A percentile compares a stretch with the other conserved stretches of the same genome.
Evolutionary conservation across 2,888 invertebrate species (phyloP).

Genomic region (Yponomeuta plumbellus): DNA sequence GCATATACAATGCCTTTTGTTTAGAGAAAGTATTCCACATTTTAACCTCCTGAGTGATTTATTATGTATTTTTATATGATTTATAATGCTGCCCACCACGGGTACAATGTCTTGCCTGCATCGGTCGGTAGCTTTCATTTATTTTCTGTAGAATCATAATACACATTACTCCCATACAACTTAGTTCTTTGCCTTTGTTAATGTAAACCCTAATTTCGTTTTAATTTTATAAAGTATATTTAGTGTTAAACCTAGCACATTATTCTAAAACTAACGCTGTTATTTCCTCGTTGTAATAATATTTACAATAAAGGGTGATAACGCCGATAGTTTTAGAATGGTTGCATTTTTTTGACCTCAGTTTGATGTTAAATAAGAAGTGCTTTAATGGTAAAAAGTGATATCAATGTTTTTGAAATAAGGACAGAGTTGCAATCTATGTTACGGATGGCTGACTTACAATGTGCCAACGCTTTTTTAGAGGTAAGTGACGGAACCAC

Average conservation of each 20-base stretch:
- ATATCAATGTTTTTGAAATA: constrained; percentile 27
- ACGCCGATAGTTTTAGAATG: background rate
- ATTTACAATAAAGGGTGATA: no score
- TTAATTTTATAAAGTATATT: background rate
- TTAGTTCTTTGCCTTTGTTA: background rate
- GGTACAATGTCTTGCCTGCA: constrained; percentile 17
- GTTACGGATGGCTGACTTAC: constrained; percentile 46
- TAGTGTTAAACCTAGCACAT: background rate
- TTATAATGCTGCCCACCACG: constrained; percentile 51
- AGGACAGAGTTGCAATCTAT: constrained; percentile 21
- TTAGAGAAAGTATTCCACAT: constrained; percentile 76
- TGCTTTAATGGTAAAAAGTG: constrained; percentile 11
- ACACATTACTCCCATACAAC: no score
- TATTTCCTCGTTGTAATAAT: no score
- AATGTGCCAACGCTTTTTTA: constrained; percentile 49
- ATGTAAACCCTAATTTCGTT: background rate
- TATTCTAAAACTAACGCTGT: no score
- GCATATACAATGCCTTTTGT: constrained; percentile 75
- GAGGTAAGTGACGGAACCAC: constrained; percentile 44
- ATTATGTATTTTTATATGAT: constrained; percentile 62
- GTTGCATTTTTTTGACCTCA: background rate
- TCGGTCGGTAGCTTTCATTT: constrained; percentile 27
- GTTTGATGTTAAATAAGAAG: background rate
- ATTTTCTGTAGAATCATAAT: background rate
- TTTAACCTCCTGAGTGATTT: constrained; percentile 67